phyloP scores from a whole-genome alignment of 2,797 vertebrate species.

The Scleropages formosus region DNA sequence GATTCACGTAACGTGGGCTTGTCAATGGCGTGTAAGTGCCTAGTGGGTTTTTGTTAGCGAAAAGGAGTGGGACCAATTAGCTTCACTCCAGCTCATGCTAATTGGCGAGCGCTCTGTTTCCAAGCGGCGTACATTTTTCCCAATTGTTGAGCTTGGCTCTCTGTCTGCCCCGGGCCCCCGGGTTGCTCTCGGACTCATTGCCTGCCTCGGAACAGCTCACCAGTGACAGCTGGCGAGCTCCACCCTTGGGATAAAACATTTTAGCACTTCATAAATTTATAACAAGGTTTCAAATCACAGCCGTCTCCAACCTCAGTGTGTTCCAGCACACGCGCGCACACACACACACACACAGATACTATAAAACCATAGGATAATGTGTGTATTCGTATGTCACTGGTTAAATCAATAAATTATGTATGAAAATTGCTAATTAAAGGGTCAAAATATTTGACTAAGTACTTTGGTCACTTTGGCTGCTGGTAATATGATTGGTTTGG shows the following conservation, averaged over 20 bases:
- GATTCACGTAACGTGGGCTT: slow-evolving; percentile 4
- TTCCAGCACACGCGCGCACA: neutral
- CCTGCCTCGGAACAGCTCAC: slow-evolving; percentile 66
- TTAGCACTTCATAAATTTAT: slow-evolving; percentile 99
- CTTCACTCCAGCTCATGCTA: slow-evolving; percentile 61
- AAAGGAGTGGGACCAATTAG: slow-evolving; percentile 61
- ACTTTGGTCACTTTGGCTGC: no score
- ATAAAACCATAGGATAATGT: neutral
- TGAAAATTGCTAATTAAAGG: no score
- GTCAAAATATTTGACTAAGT: no score
- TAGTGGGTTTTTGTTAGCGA: neutral
- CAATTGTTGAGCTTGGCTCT: slow-evolving; percentile 58
- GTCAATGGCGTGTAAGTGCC: slow-evolving; percentile 2
- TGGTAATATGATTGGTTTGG: no score
- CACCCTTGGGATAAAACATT: slow-evolving; percentile 79
- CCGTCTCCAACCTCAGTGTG: slow-evolving; percentile 6
- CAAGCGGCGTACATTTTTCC: slow-evolving; percentile 50
- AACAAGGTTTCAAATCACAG: slow-evolving; percentile 81
- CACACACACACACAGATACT: neutral
- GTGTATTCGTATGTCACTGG: no score
- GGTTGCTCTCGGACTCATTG: slow-evolving; percentile 43
- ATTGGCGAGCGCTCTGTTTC: slow-evolving; percentile 63
- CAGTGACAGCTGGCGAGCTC: slow-evolving; percentile 84
- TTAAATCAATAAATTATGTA: no score
- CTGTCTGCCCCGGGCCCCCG: slow-evolving; percentile 49